phyloP scores from a whole-genome alignment of 2,113 vertebrate species.

The Acrocephalus kingi region DNA sequence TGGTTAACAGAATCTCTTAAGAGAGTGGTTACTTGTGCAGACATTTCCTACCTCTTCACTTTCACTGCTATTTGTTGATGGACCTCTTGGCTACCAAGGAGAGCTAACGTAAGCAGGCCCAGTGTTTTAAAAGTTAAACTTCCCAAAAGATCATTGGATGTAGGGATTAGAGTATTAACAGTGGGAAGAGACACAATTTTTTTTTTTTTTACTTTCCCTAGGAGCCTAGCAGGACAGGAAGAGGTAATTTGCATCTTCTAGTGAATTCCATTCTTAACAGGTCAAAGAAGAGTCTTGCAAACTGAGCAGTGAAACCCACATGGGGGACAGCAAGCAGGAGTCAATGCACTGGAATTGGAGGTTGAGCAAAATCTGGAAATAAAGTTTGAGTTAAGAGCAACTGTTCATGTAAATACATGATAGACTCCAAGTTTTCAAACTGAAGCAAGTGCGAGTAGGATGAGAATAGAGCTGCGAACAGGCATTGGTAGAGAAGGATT shows the following conservation, averaged over 20 bases:
- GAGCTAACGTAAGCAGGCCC: accelerated
- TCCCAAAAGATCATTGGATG: not conserved
- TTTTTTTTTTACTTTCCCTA: not conserved
- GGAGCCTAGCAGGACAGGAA: not conserved
- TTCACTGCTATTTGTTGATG: not conserved
- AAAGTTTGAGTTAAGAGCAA: not conserved
- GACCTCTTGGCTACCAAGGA: not conserved
- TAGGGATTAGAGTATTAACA: not conserved
- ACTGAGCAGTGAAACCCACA: accelerated
- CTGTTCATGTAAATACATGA: not conserved
- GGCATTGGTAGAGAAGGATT: not conserved
- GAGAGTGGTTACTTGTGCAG: not conserved
- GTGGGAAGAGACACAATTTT: not conserved
- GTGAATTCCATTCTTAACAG: not conserved
- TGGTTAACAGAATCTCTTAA: not conserved
- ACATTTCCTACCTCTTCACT: not conserved
- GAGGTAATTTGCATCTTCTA: not conserved
- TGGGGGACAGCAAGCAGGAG: not conserved
- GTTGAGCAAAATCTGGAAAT: not conserved
- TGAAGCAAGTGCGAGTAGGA: not conserved
- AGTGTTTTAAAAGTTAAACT: not conserved
- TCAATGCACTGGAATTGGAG: not conserved
- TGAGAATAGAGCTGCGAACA: not conserved
- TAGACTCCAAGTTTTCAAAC: not conserved
- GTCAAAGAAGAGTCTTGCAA: not conserved